These are phyloP conservation scores for Zoanthus solanderi DNA, from an alignment of 92 coral and sea anemone genomes.

Conservation along the genomic window DNA sequence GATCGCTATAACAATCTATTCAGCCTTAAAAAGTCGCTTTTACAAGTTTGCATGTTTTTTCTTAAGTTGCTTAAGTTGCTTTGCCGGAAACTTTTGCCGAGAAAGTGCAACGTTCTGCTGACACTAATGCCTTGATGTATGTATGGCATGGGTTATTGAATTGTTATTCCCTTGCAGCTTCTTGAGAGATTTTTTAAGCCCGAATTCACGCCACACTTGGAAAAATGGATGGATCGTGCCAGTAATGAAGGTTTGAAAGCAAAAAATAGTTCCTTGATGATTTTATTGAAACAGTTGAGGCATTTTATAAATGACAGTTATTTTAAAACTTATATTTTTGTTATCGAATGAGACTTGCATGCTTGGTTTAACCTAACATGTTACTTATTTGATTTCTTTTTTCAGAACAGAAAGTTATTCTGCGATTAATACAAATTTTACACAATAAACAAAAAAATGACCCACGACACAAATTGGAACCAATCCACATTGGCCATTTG, in stretches of 20 bases:
- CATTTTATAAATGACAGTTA: neutral
- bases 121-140: neutral
- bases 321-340: neutral
- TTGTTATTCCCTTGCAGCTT: conserved; percentile 25
- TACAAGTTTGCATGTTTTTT: no score
- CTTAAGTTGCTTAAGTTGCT: no score
- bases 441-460: conserved; percentile 11
- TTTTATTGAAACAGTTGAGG: neutral
- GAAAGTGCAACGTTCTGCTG: neutral
- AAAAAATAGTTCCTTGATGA: neutral
- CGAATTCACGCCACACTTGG: conserved; percentile 51
- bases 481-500: neutral
- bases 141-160: neutral
- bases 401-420: conserved; percentile 36
- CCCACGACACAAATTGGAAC: conserved; percentile 16
- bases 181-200: conserved; percentile 61
- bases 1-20: neutral
- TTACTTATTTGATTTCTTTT: neutral
- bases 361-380: no score
- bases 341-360: no score
- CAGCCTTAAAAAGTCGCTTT: neutral
- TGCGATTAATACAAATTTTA: conserved; percentile 28
- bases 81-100: no score
- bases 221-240: conserved; percentile 61
- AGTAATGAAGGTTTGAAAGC: conserved; percentile 45